These are phyloP conservation scores for Saccostrea echinata DNA, from an alignment of 1,140 invertebrate genomes.

Conservation along the genomic window DNA sequence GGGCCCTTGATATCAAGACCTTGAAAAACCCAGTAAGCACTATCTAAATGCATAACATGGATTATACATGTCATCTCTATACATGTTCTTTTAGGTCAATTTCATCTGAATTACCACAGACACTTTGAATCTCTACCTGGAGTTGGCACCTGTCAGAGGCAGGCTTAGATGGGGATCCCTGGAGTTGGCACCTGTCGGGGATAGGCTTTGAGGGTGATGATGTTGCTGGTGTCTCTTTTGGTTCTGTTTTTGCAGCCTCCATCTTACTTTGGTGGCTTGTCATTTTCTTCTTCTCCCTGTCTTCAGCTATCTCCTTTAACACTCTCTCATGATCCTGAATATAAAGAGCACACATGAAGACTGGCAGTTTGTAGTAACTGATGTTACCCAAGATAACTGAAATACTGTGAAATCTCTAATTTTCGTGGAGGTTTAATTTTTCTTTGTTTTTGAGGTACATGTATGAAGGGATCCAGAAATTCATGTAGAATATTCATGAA, in stretches of 20 bases:
- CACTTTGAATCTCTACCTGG: constrained; percentile 52
- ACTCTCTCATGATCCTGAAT: constrained; percentile 69
- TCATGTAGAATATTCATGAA: too few relatives aligned
- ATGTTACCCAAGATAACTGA: too few relatives aligned
- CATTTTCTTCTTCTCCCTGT: constrained; percentile 69
- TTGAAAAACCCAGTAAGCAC: too few relatives aligned
- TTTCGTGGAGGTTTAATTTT: neutral
- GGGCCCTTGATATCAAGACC: too few relatives aligned
- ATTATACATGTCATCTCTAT: too few relatives aligned
- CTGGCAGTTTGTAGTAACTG: too few relatives aligned
- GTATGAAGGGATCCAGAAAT: too few relatives aligned
- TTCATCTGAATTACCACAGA: too few relatives aligned
- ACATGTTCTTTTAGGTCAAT: too few relatives aligned
- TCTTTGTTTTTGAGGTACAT: too few relatives aligned
- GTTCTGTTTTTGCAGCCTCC: neutral
- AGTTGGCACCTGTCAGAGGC: constrained; percentile 59
- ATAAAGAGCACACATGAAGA: neutral
- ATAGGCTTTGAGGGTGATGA: neutral
- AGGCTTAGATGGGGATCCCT: constrained; percentile 55
- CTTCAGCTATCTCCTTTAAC: constrained; percentile 72
- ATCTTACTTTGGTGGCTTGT: neutral
- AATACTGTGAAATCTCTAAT: too few relatives aligned
- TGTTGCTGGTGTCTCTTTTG: neutral
- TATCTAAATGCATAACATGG: too few relatives aligned
- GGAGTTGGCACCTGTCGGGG: constrained; percentile 60